Base-by-base conservation (phyloP, 2,797 vertebrate species). In the Rhodeus uyekii region DNA sequence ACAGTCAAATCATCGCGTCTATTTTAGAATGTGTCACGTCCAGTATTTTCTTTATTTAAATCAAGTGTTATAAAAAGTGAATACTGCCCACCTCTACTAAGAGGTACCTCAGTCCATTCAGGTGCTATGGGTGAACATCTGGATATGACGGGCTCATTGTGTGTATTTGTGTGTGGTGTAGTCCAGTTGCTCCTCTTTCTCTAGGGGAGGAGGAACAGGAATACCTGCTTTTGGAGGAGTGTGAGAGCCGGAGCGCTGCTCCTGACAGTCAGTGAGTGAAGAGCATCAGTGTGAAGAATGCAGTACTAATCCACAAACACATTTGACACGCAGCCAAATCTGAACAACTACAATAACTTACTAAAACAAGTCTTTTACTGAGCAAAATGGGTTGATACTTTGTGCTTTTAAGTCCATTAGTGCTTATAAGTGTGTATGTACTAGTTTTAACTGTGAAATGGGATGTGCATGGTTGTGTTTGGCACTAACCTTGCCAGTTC, bases 151-250 rank as follows among this genome's bases (percentile, higher is more conserved):
- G 42, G 32, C 18, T 61, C 48, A 73, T 75, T 83, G 27, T 80
- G 73, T 88, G 83, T 84, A 38, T 68, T 60, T 92, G 89, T 92
- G 69, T 90, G 91, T 93, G 93, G 76, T 91, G 89, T 90, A 93
- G 93, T 91, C 88, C 91, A 85, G 86, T 90, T 86, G 89, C 92
- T 93, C 95, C 91, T 93, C 94, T 90, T 91, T 95, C 93, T 88
- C 94, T 91, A 83, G 92, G 95, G 93, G 96, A 96, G 93, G 94
- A 92, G 91, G 95, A 98, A 90, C 96, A 96, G 91, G 97, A 99
- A 90, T 99, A 99, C 91, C 96, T 98, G 87, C 97, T 99, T 68
- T 94, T 99, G 90, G 97, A 99, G 95, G 96, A 99, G 91, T 99
- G 97, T 96, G 97, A 97, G 94, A 99, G 97, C 96, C 98, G 95